A percentile compares a stretch with the other conserved stretches of the same genome.
These are phyloP conservation scores for Cetoscarus ocellatus DNA, from an alignment of 2,797 vertebrate genomes.

Conservation along the genomic window DNA sequence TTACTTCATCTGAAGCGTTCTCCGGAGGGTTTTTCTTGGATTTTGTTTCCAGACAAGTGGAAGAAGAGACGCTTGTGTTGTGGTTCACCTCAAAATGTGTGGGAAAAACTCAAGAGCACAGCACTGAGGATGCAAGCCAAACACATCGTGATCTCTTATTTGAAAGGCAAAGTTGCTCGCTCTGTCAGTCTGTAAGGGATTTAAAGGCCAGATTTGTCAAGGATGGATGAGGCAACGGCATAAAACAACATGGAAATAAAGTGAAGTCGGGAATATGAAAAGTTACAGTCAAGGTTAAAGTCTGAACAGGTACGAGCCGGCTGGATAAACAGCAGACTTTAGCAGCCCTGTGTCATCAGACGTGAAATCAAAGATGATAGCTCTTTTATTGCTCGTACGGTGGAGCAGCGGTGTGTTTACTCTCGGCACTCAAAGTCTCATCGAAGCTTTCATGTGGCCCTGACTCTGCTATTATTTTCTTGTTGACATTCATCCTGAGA, in stretches of 20 bases:
- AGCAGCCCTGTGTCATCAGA: constrained; percentile 40
- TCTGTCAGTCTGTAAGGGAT: constrained; percentile 42
- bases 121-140: constrained; percentile 44
- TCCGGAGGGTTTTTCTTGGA: constrained; percentile 53
- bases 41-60: constrained; percentile 58
- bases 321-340: constrained; percentile 33
- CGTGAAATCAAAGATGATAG: constrained; percentile 44
- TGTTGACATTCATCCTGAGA: constrained; percentile 66
- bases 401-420: constrained; percentile 32
- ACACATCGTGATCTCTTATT: constrained; percentile 46
- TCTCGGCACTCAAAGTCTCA: constrained; percentile 43
- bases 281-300: constrained; percentile 34
- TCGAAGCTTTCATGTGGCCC: constrained; percentile 42
- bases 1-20: constrained; percentile 58
- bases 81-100: constrained; percentile 63
- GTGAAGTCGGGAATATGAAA: constrained; percentile 16
- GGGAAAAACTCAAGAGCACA: constrained; percentile 59
- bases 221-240: constrained; percentile 22
- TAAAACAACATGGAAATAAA: constrained; percentile 25
- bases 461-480: constrained; percentile 58
- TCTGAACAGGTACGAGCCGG: constrained; percentile 24
- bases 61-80: constrained; percentile 56
- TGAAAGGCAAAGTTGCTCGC: constrained; percentile 36
- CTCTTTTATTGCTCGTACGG: constrained; percentile 33
- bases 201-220: constrained; percentile 38